Evolutionary conservation across 2,797 vertebrate genomes (phyloP).

Genomic region (Acipenser ruthenus): DNA sequence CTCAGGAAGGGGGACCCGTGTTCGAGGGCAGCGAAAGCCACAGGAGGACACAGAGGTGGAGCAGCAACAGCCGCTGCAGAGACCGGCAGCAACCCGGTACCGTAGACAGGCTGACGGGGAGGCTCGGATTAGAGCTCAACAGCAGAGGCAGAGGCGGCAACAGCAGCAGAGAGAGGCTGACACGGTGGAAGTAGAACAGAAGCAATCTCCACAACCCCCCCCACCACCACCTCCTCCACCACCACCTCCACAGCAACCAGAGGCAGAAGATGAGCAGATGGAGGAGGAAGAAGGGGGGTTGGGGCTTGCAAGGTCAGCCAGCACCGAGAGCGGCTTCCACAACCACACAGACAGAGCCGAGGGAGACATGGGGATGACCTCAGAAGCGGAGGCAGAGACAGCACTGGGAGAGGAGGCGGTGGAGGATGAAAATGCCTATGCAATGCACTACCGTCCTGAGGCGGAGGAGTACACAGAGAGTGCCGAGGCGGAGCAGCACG

Average conservation of each 20-base stretch:
- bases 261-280: constrained; percentile 5
- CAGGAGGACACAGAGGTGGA: constrained; percentile 36
- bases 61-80: constrained; percentile 45
- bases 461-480: constrained; percentile 82
- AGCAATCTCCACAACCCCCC: constrained; percentile 30
- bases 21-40: constrained; percentile 21
- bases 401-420: constrained; percentile 59
- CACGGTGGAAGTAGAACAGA: constrained; percentile 50
- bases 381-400: constrained; percentile 53
- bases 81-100: constrained; percentile 53
- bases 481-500: constrained; percentile 78
- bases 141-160: constrained; percentile 48
- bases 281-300: constrained; percentile 65
- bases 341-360: constrained; percentile 87
- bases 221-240: constrained; percentile 6
- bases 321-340: constrained; percentile 92
- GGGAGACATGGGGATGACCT: constrained; percentile 68
- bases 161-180: constrained; percentile 47
- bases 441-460: constrained; percentile 72
- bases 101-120: constrained; percentile 58
- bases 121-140: constrained; percentile 48
- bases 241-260: background rate
- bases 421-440: constrained; percentile 68
- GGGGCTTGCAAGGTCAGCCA: constrained; percentile 77
- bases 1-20: constrained; percentile 22